These are phyloP conservation scores for Apaloderma vittatum DNA, from an alignment of 2,113 vertebrate genomes.

Conservation along the genomic window DNA sequence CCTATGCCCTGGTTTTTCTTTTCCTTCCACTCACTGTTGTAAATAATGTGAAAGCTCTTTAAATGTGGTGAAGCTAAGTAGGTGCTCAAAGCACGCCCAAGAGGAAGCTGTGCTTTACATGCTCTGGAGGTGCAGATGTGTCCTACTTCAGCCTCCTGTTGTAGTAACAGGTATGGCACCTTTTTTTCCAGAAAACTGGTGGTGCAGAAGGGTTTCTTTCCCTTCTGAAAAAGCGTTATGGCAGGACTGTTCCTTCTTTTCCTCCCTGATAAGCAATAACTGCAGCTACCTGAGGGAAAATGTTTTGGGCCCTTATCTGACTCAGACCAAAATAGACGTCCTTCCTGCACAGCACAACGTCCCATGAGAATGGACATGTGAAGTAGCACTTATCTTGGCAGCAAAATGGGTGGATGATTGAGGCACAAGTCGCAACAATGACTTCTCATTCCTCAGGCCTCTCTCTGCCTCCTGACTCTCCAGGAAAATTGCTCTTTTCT, in stretches of 20 bases:
- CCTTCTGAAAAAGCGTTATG: neutral
- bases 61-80: neutral
- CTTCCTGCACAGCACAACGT: neutral
- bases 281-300: neutral
- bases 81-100: fast-evolving
- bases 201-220: neutral
- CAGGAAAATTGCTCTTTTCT: neutral
- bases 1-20: neutral
- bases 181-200: neutral
- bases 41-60: neutral
- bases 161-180: neutral
- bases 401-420: neutral
- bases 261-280: neutral
- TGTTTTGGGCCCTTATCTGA: neutral
- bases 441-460: neutral
- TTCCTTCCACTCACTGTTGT: neutral
- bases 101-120: neutral
- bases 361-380: neutral
- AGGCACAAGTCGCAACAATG: neutral
- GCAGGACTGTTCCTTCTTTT: neutral
- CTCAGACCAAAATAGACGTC: neutral
- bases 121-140: neutral
- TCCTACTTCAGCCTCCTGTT: neutral
- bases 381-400: fast-evolving
- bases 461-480: neutral